Conservation (phyloP, 2,113 vertebrate genomes). For the Mesocricetus auratus region DNA sequence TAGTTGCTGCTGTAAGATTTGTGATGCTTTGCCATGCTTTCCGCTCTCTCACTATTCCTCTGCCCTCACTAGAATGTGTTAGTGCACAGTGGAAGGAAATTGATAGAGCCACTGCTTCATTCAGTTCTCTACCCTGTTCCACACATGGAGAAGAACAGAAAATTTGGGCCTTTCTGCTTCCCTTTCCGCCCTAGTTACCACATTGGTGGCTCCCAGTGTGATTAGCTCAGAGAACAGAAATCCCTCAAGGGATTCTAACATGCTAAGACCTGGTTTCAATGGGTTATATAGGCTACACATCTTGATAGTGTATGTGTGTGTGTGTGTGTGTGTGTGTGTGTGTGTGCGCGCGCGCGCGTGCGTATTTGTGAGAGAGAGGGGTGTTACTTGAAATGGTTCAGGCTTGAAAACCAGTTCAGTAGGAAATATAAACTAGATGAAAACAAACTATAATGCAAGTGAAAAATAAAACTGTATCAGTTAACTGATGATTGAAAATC, state of each 20-base stretch:
- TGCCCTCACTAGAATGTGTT: background rate
- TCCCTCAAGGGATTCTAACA: slow-evolving; percentile 53
- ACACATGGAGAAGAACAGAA: background rate
- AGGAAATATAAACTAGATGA: slow-evolving; percentile 83
- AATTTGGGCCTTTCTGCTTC: background rate
- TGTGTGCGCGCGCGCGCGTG: too few species aligned
- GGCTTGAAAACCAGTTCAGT: slow-evolving; percentile 80
- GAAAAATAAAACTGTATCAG: slow-evolving; percentile 74
- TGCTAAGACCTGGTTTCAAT: slow-evolving; percentile 55
- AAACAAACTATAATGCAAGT: slow-evolving; percentile 85
- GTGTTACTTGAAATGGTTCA: slow-evolving; percentile 77
- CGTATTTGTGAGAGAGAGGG: background rate
- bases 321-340: background rate
- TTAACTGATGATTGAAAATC: slow-evolving; percentile 86
- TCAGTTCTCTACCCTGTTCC: background rate
- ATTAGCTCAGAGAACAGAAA: slow-evolving; percentile 47
- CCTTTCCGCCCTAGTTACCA: background rate
- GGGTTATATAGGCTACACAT: background rate
- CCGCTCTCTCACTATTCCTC: background rate
- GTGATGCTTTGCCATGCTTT: background rate
- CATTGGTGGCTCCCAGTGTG: background rate
- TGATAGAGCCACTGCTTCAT: background rate
- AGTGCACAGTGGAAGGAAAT: background rate
- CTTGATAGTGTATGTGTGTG: slow-evolving; percentile 43
- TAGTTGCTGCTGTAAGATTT: background rate